Base-by-base conservation (phyloP, 2,113 vertebrate genomes). In the Callionymus lyra region DNA sequence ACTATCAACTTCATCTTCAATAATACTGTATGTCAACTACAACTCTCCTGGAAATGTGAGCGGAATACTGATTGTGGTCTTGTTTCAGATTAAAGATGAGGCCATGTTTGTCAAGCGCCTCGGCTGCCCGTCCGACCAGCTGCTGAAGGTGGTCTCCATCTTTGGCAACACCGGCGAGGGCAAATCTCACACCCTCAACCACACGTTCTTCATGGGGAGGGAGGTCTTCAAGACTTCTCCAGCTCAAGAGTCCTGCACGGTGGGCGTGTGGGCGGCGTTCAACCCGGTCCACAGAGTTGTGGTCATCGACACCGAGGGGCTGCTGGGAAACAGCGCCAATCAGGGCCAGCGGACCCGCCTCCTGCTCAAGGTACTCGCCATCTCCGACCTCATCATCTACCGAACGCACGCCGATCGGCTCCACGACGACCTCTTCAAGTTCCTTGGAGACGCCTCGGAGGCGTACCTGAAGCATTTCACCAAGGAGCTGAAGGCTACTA, bases 401-500 rank as follows among this genome's bases (percentile, higher is more conserved):
- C 91, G 95, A 68, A 98, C 95, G 70, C 94, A 94, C 16, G 88
- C 95, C 12, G 95, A 98, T 79, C 88, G 95, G 17, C 89, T 99
- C 49, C 95, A 99, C 12, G 97, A 98, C n/a, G 95, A 99, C 76
- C 91, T 99, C 54, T 99, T 98, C 81, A 99, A 99, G 74, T 99
- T 99, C 77, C 88, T 99, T 11, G 92, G 94, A 2, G 93, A 99
- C 13, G 94, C 95, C 42, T 99, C 95, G 0, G 93, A 97, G 41
- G 95, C 94, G 38, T 99, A 99, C 64, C 80, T 99, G 72, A 99
- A 91, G 80, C 93, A 99, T 70, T 99, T 99, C 74, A 94, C 94
- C 36, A 98, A 92, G 82, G 95, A 99, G 65, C 86, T 99, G 62
- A 98, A 98, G 82, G 93, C 94, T 50, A 93, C 94, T 6, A 95